These are phyloP conservation scores for Bubo blakistoni DNA, from an alignment of 2,113 vertebrate species.

Conservation along the genomic window DNA sequence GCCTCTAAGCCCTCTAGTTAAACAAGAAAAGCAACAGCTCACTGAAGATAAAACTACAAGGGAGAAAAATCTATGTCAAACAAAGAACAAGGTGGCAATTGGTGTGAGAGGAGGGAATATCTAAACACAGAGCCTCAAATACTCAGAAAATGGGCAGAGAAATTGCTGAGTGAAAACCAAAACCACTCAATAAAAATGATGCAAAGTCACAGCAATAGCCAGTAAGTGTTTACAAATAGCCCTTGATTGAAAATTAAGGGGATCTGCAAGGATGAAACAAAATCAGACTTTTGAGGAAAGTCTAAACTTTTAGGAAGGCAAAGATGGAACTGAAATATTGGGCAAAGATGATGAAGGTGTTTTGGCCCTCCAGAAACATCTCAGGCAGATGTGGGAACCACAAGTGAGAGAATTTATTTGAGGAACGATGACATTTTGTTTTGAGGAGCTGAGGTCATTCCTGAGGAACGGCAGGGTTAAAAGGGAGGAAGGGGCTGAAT, in stretches of 20 bases:
- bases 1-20: neutral
- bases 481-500: neutral
- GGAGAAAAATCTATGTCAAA: neutral
- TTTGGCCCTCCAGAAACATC: neutral
- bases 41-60: neutral
- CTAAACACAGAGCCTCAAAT: neutral
- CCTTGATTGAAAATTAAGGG: neutral
- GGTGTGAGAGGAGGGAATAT: neutral
- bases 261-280: neutral
- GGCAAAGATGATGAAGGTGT: neutral
- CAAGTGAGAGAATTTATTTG: neutral
- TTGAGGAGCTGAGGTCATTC: neutral
- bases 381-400: neutral
- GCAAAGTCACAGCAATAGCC: neutral
- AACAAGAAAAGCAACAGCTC: neutral
- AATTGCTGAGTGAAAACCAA: neutral
- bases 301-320: neutral
- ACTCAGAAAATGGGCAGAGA: neutral
- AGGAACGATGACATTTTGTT: rapidly evolving
- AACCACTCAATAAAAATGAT: neutral
- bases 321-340: neutral
- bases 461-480: neutral
- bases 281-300: neutral
- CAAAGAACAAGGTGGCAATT: neutral
- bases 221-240: neutral